Evolutionary conservation across 2,797 vertebrate genomes (phyloP).

Genomic region (Babyrousa celebensis): DNA sequence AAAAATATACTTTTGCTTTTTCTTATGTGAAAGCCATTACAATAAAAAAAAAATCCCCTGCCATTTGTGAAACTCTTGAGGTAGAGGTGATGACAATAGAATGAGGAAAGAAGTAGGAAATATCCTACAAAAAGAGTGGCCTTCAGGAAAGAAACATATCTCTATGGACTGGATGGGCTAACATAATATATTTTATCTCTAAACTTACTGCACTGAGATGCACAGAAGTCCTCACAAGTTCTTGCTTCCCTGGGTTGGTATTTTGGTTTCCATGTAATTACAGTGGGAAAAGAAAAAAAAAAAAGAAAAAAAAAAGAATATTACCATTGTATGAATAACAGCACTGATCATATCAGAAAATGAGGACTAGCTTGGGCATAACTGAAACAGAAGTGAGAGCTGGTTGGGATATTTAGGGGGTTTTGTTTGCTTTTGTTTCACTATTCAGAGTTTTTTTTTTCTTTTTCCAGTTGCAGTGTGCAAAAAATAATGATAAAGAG

Average conservation of each 20-base stretch:
- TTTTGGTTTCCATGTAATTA: conserved; percentile 5
- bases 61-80: conserved; percentile 12
- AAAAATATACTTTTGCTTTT: conserved; percentile 44
- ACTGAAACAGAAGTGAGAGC: neutral
- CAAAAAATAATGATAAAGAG: conserved; percentile 1
- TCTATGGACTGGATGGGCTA: neutral
- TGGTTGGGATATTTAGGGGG: neutral
- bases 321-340: conserved; percentile 66
- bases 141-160: neutral
- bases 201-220: neutral
- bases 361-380: conserved; percentile 29
- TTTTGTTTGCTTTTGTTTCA: conserved; percentile 65
- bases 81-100: neutral
- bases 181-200: conserved; percentile 8
- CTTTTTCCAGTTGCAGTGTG: neutral
- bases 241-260: conserved; percentile 4
- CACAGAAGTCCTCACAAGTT: neutral
- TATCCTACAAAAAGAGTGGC: neutral
- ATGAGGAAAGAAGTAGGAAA: conserved; percentile 24
- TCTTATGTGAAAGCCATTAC: neutral
- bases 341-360: conserved; percentile 83
- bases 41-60: neutral
- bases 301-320: no score
- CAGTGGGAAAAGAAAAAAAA: no score
- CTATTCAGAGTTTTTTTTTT: neutral